These are phyloP conservation scores for Conger conger DNA, from an alignment of 2,113 vertebrate species.

Conservation along the genomic window DNA sequence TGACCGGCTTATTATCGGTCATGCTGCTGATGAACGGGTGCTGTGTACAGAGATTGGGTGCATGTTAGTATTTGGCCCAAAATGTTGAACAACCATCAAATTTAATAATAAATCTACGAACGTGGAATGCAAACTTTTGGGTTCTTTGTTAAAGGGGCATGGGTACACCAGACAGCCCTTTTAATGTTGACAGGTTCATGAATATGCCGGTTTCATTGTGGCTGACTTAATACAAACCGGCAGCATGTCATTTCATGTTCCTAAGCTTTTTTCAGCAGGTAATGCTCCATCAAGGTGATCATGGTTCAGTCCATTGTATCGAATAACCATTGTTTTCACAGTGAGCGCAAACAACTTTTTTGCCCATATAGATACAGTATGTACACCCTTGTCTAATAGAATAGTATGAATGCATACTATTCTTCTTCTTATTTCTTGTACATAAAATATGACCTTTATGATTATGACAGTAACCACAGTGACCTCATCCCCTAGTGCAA, in stretches of 20 bases:
- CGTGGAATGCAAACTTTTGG: neutral
- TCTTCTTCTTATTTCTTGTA: neutral
- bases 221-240: too few species aligned
- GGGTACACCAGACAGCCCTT: neutral
- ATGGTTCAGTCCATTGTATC: neutral
- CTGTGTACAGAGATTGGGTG: conserved; percentile 61
- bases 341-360: neutral
- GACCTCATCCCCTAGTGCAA: too few species aligned
- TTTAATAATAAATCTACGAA: neutral
- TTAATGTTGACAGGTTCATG: neutral
- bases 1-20: conserved; percentile 82
- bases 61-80: too few species aligned
- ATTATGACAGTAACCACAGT: too few species aligned
- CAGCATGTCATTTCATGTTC: neutral
- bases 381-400: too few species aligned
- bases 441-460: neutral
- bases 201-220: neutral
- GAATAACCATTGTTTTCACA: neutral
- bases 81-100: too few species aligned
- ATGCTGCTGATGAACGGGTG: conserved; percentile 91
- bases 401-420: too few species aligned
- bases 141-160: neutral
- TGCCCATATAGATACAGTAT: neutral
- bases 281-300: neutral
- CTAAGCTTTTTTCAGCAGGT: neutral